Evolutionary conservation across 1,140 invertebrate species (phyloP), one percentile per base, ranked within the genome.

Genomic region (Lucilia sericata): DNA sequence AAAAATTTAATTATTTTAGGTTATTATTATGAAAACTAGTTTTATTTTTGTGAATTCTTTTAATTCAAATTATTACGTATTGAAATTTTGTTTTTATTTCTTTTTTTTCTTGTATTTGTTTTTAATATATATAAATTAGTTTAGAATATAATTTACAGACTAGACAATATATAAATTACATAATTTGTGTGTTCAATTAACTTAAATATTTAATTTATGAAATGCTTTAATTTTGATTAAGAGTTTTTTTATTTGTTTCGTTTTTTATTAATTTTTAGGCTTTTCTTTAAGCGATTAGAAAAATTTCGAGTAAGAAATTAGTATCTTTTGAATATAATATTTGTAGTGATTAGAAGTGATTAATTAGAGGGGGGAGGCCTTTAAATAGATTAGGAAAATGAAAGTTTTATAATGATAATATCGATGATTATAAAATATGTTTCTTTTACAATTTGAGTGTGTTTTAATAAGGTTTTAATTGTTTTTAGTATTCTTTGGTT

Each of bases 91-190:
- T 25, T 70, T n/a, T 25, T 19, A 21, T 70, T 60, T 60, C 2
- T 60, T 17, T n/a, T n/a, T 60, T 60, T 21, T 65, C 2, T 65
- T 70, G 7, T 7, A 60, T 60, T 60, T n/a, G 55, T n/a, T 60
- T 60, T 60, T 14, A 70, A 70, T 70, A 70, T 70, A 70, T 70
- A 70, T 42, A 42, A 42, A 42, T 42, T 42, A 42, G 2, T 42
- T 42, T 42, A 42, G n/a, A 21, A 70, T 70, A 70, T 70, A 70
- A 70, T 70, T 70, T 70, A 70, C 65, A 70, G 65, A 70, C 65
- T 70, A 70, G 65, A 70, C 65, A 12, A 70, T 21, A 70, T 21
- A 14, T 17, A 17, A 17, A n/a, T 60, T n/a, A 60, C 14, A 60
- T 70, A 70, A 65, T 70, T 70, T 70, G 9, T 21, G n/a, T 70